Percentiles rank a stretch among this genome's conserved stretches.
Conservation (phyloP, 1,140 invertebrate genomes). For the Arion vulgaris region DNA sequence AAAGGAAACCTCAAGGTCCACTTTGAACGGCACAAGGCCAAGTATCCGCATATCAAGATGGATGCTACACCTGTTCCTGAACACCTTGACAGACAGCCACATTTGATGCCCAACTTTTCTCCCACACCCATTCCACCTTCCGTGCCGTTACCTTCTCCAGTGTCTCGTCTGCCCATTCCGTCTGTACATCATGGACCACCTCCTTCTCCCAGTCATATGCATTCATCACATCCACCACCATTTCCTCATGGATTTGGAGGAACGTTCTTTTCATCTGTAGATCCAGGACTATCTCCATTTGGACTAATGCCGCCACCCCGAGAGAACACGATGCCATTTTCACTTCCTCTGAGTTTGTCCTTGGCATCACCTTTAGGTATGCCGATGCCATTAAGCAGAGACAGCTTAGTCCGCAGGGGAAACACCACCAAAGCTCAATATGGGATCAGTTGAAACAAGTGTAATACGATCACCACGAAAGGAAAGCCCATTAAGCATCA, state of each 20-base stretch:
- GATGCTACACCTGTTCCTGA: conserved; percentile 96
- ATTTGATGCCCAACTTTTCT: conserved; percentile 49
- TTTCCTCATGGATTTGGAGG: conserved; percentile 24
- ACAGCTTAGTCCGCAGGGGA: conserved; percentile 1
- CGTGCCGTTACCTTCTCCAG: conserved; percentile 36
- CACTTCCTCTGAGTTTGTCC: conserved; percentile 17
- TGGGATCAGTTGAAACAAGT: conserved; percentile 2
- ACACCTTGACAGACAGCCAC: conserved; percentile 79
- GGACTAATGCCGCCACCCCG: conserved; percentile 34
- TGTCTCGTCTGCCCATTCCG: conserved; percentile 37
- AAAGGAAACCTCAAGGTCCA: conserved; percentile 99
- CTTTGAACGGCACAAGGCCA: conserved; percentile 94
- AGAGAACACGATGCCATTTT: conserved; percentile 14
- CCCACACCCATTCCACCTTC: conserved; percentile 64
- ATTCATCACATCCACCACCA: neutral
- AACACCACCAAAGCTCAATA: neutral
- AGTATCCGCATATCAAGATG: conserved; percentile 94
- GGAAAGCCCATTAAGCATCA: neutral
- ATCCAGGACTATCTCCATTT: conserved; percentile 27
- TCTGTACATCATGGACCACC: conserved; percentile 12
- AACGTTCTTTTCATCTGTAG: neutral
- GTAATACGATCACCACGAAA: conserved; percentile 20
- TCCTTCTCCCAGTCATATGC: conserved; percentile 11
- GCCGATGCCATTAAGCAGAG: neutral
- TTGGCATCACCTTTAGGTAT: conserved; percentile 14